Conservation (phyloP, 2,888 invertebrate species). For the Leucophenga montana region DNA sequence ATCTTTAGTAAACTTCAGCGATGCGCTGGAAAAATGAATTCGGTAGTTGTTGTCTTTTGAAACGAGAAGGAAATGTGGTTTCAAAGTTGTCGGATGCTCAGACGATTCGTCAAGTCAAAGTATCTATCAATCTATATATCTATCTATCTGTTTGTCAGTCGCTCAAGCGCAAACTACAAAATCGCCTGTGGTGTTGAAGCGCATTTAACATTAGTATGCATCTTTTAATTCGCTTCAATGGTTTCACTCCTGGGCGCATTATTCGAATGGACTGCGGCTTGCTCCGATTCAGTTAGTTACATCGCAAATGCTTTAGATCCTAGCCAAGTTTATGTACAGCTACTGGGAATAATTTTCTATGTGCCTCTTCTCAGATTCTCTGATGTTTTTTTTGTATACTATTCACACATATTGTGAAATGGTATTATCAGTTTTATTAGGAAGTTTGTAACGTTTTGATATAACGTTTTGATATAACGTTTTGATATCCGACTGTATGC, state of each 20-base stretch:
- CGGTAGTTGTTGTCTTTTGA: slow-evolving; percentile 18
- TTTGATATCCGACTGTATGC: too few relatives aligned
- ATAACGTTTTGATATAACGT: too few relatives aligned
- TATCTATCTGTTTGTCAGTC: slow-evolving; percentile 45
- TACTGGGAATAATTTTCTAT: slow-evolving; percentile 67
- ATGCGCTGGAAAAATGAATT: too few relatives aligned
- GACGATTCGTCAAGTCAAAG: slow-evolving; percentile 37
- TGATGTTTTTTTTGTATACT: too few relatives aligned
- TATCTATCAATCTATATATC: slow-evolving; percentile 9
- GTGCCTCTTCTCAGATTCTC: neutral
- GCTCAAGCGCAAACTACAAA: slow-evolving; percentile 27
- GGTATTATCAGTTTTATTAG: too few relatives aligned
- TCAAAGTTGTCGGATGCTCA: slow-evolving; percentile 29
- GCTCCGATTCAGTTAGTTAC: neutral
- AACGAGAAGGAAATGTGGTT: too few relatives aligned
- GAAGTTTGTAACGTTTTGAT: too few relatives aligned
- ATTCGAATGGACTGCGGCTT: neutral
- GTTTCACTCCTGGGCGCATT: slow-evolving; percentile 53
- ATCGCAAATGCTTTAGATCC: neutral
- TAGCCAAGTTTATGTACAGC: slow-evolving; percentile 61
- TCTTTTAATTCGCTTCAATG: slow-evolving; percentile 53
- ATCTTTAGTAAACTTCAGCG: neutral
- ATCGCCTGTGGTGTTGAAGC: slow-evolving; percentile 47
- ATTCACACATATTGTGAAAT: too few relatives aligned
- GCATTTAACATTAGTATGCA: slow-evolving; percentile 51